Evolutionary conservation across 2,113 vertebrate species (phyloP).

Genomic region (Chamaea fasciata): DNA sequence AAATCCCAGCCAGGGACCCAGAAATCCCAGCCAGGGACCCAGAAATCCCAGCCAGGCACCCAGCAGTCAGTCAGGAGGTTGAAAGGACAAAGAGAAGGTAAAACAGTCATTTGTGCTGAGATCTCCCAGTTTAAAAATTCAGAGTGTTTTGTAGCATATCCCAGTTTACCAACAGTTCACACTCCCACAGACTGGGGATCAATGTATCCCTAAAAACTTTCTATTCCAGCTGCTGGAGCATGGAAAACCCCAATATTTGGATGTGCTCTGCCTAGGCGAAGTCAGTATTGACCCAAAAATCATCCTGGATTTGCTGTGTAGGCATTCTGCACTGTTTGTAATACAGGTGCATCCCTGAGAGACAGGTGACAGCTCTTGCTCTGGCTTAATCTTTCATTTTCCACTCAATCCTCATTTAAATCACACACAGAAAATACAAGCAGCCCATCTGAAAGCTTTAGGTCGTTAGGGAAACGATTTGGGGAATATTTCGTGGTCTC

Average conservation of each 20-base stretch:
- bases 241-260: neutral
- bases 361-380: neutral
- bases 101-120: fast-evolving
- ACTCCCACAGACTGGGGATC: neutral
- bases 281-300: neutral
- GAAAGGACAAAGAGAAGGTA: neutral
- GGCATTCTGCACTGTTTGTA: neutral
- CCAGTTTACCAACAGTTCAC: neutral
- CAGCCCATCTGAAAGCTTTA: neutral
- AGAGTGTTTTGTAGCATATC: neutral
- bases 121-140: neutral
- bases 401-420: neutral
- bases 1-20: neutral
- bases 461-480: neutral
- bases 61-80: neutral
- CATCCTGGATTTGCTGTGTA: neutral
- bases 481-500: neutral
- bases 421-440: neutral
- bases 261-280: neutral
- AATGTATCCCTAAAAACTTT: neutral
- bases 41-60: fast-evolving
- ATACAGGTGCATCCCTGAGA: neutral
- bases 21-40: neutral
- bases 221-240: neutral
- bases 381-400: neutral